Percentiles rank a stretch among this genome's conserved stretches.
Conservation (phyloP, 2,113 vertebrate species). For the Protobothrops mucrosquamatus region DNA sequence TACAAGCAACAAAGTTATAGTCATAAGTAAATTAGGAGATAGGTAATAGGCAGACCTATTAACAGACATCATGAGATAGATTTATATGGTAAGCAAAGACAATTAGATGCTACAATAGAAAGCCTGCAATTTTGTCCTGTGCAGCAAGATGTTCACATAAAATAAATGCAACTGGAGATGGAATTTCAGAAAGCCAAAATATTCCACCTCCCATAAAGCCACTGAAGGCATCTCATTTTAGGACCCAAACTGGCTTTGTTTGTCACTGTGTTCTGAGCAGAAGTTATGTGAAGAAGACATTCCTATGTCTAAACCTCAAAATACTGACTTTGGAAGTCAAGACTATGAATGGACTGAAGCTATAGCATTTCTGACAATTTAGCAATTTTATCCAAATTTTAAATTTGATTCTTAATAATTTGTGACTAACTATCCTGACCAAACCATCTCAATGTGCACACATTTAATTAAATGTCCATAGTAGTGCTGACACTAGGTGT, state of each 20-base stretch:
- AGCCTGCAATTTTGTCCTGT: background rate
- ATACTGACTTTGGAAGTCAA: background rate
- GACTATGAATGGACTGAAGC: background rate
- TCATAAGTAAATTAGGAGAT: no score
- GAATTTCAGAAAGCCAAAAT: background rate
- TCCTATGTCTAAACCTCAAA: constrained; percentile 11
- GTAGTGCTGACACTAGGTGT: background rate
- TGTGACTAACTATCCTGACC: background rate
- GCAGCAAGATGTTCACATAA: constrained; percentile 11
- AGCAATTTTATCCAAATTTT: background rate
- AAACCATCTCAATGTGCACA: background rate
- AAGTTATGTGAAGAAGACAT: constrained; percentile 1
- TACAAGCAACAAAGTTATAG: no score
- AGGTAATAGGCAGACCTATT: no score
- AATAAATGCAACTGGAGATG: constrained; percentile 9
- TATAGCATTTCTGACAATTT: background rate
- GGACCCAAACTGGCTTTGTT: constrained; percentile 5
- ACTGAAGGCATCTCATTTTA: background rate
- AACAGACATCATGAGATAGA: background rate
- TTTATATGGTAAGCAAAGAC: background rate
- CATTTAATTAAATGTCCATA: background rate
- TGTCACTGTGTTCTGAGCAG: background rate
- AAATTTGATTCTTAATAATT: background rate
- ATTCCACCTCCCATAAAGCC: background rate
- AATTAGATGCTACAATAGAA: background rate